Evolutionary conservation across 2,113 vertebrate genomes (phyloP).

Genomic region (Gobius niger): DNA sequence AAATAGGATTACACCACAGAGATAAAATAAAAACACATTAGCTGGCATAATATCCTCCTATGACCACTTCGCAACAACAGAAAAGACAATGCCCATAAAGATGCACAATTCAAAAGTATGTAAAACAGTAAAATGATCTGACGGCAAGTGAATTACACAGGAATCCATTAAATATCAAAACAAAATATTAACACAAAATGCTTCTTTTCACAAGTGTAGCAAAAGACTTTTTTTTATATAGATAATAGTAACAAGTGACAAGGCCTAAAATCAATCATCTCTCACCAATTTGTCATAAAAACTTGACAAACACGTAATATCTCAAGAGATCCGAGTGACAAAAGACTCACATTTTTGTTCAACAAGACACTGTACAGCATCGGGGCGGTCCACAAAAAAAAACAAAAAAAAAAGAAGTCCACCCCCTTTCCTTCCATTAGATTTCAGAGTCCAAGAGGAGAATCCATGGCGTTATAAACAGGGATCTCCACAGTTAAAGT

Average conservation of each 20-base stretch:
- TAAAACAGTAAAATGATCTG: constrained; percentile 23
- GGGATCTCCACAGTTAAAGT: constrained; percentile 30
- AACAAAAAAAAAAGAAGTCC: constrained; percentile 38
- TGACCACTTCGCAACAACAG: constrained; percentile 42
- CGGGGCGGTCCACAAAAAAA: constrained; percentile 23
- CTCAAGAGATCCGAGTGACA: constrained; percentile 56
- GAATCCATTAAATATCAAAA: constrained; percentile 78
- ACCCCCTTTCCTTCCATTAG: constrained; percentile 13
- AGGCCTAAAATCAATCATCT: constrained; percentile 62
- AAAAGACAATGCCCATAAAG: constrained; percentile 64
- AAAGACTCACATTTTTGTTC: constrained; percentile 69
- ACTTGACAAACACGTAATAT: constrained; percentile 56
- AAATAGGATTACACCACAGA: constrained; percentile 53
- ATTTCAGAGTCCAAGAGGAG: constrained; percentile 39
- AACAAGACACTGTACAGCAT: constrained; percentile 65
- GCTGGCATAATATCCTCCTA: constrained; percentile 41
- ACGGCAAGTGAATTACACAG: constrained; percentile 70
- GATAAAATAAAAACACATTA: constrained; percentile 56
- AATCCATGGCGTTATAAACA: constrained; percentile 59
- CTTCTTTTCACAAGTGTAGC: constrained; percentile 73
- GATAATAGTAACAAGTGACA: constrained; percentile 65
- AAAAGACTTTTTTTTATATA: constrained; percentile 64
- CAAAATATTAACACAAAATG: constrained; percentile 61
- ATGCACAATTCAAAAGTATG: constrained; percentile 40
- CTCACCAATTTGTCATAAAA: constrained; percentile 64